Evolutionary conservation across 2,113 vertebrate genomes (phyloP), one percentile per base, ranked within the genome.

Genomic region (Muscicapa adusta): DNA sequence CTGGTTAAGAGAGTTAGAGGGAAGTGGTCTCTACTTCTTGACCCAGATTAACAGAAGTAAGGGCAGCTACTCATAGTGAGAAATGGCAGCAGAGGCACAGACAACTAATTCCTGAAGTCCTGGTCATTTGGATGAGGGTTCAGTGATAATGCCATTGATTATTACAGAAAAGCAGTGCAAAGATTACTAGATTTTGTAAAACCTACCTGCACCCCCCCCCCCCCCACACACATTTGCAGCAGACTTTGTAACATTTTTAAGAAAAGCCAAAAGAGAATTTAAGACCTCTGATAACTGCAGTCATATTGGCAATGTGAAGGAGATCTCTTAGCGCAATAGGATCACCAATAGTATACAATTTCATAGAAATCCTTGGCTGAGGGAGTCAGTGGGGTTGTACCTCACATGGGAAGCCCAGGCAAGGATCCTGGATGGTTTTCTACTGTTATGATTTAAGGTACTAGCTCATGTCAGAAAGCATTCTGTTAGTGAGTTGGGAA

Each of bases 41-140:
- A 34, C 40, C 67, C 54, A 36, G 31, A 54, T 48, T 34, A 85
- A 31, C 13, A 57, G 54, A 48, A 72, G 15, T 16, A 65, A 85
- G n/a, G 10, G 12, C n/a, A 65, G 2, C 7, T 47, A 8, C 24
- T 53, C 3, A 0, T n/a, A 12, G 12, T 71, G 5, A 70, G 67
- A 12, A 92, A 57, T 3, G 10, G 19, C 31, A 93, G 45, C 18
- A 75, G 36, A 75, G 31, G 18, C 10, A 53, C 12, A 83, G 19
- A 45, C 7, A 65, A 12, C 24, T 68, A 20, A 34, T 78, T 75
- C 26, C 20, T 28, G 29, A 56, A 18, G 20, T 33, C 10, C 23
- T 74, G 42, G 16, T 58, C 47, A 74, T 13, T 6, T 73, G 54
- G 4, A 28, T 53, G 38, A 66, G 47, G 18, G 7, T 56, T 80